Conservation (phyloP, 35 echinoderm and acorn worm genomes). For the Diadema setosum region DNA sequence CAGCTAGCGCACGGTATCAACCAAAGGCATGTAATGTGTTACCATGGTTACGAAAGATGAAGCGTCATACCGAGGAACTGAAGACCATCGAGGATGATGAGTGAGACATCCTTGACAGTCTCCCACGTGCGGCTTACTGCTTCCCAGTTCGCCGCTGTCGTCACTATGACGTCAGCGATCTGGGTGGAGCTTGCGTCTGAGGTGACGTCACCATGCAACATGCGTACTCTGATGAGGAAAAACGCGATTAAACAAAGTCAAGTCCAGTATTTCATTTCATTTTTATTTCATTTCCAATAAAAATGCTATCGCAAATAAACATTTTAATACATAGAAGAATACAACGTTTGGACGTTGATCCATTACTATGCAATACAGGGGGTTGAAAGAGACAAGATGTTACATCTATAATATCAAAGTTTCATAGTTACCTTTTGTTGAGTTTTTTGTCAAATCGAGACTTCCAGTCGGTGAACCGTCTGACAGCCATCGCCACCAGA, state of each 20-base stretch:
- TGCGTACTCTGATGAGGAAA: background rate
- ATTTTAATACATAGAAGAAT: too few species aligned
- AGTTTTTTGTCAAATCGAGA: background rate
- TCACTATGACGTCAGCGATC: slow-evolving; percentile 77
- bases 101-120: slow-evolving; percentile 72
- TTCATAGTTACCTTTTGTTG: background rate
- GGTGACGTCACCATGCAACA: slow-evolving; percentile 80
- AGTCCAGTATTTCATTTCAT: too few species aligned
- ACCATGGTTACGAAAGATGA: too few species aligned
- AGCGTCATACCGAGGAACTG: slow-evolving; percentile 89
- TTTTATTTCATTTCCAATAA: too few species aligned
- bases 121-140: slow-evolving; percentile 85
- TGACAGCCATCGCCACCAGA: background rate
- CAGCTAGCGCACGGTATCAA: too few species aligned
- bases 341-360: too few species aligned
- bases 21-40: too few species aligned
- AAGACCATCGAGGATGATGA: slow-evolving; percentile 85
- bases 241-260: too few species aligned
- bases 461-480: background rate
- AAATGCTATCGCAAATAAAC: too few species aligned
- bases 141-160: slow-evolving; percentile 90
- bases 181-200: slow-evolving; percentile 72
- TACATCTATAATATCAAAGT: too few species aligned
- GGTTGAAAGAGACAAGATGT: too few species aligned
- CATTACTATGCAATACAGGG: too few species aligned